Percentiles rank a stretch among this genome's conserved stretches.
Evolutionary conservation across 1,140 invertebrate species (phyloP).

Genomic region (Calephelis nemesis): DNA sequence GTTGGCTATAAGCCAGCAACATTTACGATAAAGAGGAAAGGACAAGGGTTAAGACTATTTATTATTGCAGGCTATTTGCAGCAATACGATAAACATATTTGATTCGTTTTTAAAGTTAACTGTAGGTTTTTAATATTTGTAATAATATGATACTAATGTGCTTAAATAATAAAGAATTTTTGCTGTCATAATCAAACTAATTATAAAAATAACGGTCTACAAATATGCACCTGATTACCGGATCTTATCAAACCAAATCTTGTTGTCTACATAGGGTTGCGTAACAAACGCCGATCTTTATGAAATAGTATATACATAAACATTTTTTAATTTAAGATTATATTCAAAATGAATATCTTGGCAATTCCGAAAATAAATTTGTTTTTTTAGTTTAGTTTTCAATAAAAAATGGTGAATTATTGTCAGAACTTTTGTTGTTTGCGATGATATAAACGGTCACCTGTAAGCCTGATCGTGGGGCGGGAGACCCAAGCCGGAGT

Average conservation of each 20-base stretch:
- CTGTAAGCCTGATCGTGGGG: constrained; percentile 83
- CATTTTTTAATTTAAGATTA: too few species aligned
- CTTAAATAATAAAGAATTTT: too few species aligned
- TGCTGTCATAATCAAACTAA: too few species aligned
- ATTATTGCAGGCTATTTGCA: constrained; percentile 21
- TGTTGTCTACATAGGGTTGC: too few species aligned
- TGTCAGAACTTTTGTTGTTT: constrained; percentile 14
- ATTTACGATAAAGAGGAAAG: constrained; percentile 31
- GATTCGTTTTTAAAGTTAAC: background rate
- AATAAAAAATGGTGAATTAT: constrained; percentile 3
- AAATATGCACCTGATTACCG: too few species aligned
- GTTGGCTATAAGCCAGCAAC: constrained; percentile 62
- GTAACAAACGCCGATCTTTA: too few species aligned
- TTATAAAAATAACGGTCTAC: too few species aligned
- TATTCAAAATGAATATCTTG: background rate
- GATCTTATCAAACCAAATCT: too few species aligned
- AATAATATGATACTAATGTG: too few species aligned
- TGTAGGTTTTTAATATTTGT: background rate
- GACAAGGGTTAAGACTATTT: constrained; percentile 35
- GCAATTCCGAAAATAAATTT: background rate
- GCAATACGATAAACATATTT: constrained; percentile 21
- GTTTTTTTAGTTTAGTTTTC: constrained; percentile 7
- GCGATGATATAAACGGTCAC: constrained; percentile 43
- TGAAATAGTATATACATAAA: background rate
- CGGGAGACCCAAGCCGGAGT: constrained; percentile 89